phyloP scores from a whole-genome alignment of 2,888 invertebrate species.

The Napeogenes inachia region DNA sequence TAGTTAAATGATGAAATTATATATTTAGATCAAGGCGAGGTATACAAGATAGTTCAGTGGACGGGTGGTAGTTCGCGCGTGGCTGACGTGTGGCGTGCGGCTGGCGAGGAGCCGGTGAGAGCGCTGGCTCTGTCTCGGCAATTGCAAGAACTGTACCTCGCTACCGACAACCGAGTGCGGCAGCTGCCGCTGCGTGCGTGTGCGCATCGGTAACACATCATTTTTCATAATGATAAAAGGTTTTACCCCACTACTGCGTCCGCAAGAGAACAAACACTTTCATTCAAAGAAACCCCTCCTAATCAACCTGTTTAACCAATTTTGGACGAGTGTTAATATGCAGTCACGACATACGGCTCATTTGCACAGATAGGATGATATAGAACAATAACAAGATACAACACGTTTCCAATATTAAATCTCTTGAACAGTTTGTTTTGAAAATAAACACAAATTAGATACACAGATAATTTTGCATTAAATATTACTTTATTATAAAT shows the following conservation, averaged over 20 bases:
- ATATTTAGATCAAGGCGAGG: conserved; percentile 72
- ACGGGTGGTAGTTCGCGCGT: conserved; percentile 74
- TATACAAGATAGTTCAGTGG: conserved; percentile 82
- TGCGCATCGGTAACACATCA: conserved; percentile 52
- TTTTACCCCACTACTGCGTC: neutral
- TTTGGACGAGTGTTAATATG: too few relatives aligned
- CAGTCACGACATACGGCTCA: too few relatives aligned
- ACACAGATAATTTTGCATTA: too few relatives aligned
- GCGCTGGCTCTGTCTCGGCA: conserved; percentile 77
- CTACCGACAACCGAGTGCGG: conserved; percentile 77
- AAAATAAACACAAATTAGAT: too few relatives aligned
- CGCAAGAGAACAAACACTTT: neutral
- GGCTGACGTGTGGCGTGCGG: conserved; percentile 78
- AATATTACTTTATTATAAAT: too few relatives aligned
- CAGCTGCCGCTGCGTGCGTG: conserved; percentile 75
- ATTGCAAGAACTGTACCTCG: conserved; percentile 77
- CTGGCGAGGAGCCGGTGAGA: conserved; percentile 75
- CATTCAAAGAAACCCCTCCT: too few relatives aligned
- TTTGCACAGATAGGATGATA: too few relatives aligned
- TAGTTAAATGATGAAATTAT: neutral
- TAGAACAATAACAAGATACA: too few relatives aligned
- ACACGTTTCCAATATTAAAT: too few relatives aligned
- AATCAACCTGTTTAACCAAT: too few relatives aligned
- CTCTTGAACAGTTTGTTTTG: too few relatives aligned
- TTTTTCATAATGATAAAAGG: neutral